A percentile compares a stretch with the other conserved stretches of the same genome.
These are phyloP conservation scores for Hippolais icterina DNA, from an alignment of 2,113 vertebrate species.

Conservation along the genomic window DNA sequence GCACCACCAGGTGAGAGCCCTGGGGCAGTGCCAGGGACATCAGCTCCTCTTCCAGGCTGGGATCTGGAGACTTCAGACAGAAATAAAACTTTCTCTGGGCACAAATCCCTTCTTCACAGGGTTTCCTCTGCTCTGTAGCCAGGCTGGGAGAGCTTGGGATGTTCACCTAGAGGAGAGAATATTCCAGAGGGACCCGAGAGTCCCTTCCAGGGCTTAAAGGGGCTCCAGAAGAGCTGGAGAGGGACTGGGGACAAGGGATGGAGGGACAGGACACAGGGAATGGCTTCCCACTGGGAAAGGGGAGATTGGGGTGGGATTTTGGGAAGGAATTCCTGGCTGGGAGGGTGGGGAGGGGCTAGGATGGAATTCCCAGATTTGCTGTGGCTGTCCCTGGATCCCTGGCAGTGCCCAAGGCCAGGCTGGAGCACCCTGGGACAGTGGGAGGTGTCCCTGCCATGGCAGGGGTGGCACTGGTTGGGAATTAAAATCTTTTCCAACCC, in stretches of 20 bases:
- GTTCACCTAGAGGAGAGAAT: neutral
- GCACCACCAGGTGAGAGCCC: neutral
- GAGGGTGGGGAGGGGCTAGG: too few relatives aligned
- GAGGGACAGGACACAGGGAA: neutral
- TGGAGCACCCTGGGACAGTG: neutral
- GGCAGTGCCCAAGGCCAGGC: accelerated
- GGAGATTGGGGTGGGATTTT: neutral
- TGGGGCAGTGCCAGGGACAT: neutral
- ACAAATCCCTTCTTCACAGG: neutral
- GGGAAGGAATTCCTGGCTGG: neutral
- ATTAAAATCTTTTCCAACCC: neutral
- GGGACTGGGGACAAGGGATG: neutral
- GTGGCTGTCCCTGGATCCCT: neutral
- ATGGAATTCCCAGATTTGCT: neutral
- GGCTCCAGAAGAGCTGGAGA: neutral
- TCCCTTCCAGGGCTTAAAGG: neutral
- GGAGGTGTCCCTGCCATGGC: neutral
- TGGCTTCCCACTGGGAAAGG: neutral
- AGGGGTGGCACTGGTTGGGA: accelerated
- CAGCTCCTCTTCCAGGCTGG: neutral
- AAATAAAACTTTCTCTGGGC: neutral
- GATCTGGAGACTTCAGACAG: accelerated
- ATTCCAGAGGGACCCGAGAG: too few relatives aligned
- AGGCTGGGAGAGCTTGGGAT: neutral
- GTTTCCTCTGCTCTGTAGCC: neutral